phyloP scores from a whole-genome alignment of 2,113 vertebrate genomes.

The Callorhinus ursinus region DNA sequence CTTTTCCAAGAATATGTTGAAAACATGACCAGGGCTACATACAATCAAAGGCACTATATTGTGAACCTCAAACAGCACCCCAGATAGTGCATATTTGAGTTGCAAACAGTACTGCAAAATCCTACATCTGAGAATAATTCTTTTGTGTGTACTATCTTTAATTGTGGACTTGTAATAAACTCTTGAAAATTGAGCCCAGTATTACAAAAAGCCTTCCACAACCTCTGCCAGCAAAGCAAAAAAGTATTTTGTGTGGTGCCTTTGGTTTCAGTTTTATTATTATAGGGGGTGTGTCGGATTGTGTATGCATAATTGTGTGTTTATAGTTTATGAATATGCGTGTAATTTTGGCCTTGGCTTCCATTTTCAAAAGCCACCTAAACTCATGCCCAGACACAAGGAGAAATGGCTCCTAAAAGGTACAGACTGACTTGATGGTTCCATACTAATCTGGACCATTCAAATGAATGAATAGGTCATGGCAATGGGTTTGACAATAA shows the following conservation, averaged over 20 bases:
- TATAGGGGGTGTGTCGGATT: conserved; percentile 54
- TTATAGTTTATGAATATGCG: conserved; percentile 62
- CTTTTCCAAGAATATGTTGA: conserved; percentile 58
- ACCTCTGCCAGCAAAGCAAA: conserved; percentile 45
- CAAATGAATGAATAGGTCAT: not conserved
- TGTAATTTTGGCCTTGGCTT: conserved; percentile 66
- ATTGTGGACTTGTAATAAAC: conserved; percentile 68
- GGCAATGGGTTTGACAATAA: not conserved
- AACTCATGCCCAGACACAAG: conserved; percentile 11
- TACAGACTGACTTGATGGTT: not conserved
- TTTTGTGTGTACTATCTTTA: conserved; percentile 59
- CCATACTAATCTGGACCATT: not conserved
- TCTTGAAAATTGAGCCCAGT: conserved; percentile 66
- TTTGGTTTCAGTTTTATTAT: conserved; percentile 73
- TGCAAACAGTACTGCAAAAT: not conserved
- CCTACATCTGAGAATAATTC: conserved; percentile 67
- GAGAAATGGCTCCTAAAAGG: conserved; percentile 41
- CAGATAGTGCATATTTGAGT: not conserved
- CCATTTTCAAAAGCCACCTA: conserved; percentile 64
- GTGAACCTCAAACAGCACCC: not conserved
- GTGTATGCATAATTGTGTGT: conserved; percentile 64
- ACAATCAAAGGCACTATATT: not conserved
- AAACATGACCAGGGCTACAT: conserved; percentile 25
- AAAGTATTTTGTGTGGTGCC: conserved; percentile 47
- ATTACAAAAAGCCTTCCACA: conserved; percentile 61